Evolutionary conservation across 2,888 invertebrate genomes (phyloP), one percentile per base, ranked within the genome.

Genomic region (Pilophorus perplexus): DNA sequence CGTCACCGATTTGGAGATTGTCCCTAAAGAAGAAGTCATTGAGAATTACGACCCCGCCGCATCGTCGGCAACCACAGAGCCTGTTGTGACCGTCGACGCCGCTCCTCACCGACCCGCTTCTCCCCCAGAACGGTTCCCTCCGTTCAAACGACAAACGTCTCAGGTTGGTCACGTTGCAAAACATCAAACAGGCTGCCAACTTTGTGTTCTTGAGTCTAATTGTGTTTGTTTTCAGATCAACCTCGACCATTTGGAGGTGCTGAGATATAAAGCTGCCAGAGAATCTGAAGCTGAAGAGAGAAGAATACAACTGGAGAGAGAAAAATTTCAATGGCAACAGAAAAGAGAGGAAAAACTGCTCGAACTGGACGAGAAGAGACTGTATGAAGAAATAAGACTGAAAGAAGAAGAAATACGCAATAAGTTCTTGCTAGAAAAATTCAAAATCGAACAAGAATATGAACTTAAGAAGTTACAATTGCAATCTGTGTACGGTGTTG

Each of bases 381-480:
- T 46, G 18, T 20, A 12, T 12, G 46, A 46, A 22, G 46, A 46
- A 46, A 46, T 16, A 46, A 46, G 10, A 22, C 18, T 46, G 46
- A 4, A 46, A 46, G 14, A 46, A 12, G 46, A 46, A 22, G 46
- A 46, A 16, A 12, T 20, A 16, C n/a, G 22, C 16, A 46, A 46
- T 22, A 10, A 2, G 18, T 46, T 46, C 18, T 18, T 22, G 12
- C 46, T 46, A 12, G 38, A 64, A 6, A 64, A 54, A 27, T 28
- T 64, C 5, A 64, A 38, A 3, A 55, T 54, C 23, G 65, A 65
- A 1, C 57, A 52, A 10, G 23, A 38, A 20, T 22, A 59, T 18
- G 27, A 3, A 55, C 33, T 40, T 1, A 55, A 25, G 50, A 38
- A 64, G 23, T n/a, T n/a, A n/a, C n/a, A n/a, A n/a, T n/a, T n/a